Percentiles rank a stretch among this genome's conserved stretches.
phyloP scores from a whole-genome alignment of 2,888 invertebrate genomes.

The Polietes domitor region DNA sequence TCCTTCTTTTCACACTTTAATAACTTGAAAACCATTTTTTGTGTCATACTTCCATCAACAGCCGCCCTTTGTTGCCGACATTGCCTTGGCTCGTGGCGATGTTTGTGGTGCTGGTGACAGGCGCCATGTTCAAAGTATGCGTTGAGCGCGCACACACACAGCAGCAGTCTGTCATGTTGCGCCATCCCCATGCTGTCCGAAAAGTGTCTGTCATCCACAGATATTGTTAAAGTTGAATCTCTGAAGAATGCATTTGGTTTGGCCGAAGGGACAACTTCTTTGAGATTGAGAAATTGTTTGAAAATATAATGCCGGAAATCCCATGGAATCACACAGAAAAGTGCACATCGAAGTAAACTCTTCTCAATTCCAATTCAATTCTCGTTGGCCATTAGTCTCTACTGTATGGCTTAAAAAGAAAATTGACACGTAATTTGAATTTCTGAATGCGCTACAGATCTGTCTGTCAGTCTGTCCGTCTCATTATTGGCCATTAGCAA shows the following conservation, averaged over 20 bases:
- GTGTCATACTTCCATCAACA: not conserved
- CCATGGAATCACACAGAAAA: not conserved
- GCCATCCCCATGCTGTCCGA: not conserved
- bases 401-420: not conserved
- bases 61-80: not conserved
- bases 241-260: not conserved
- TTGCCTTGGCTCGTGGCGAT: not conserved
- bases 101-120: not conserved
- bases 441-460: not conserved
- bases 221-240: not conserved
- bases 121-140: too few relatives aligned
- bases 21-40: not conserved
- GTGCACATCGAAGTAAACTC: not conserved
- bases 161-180: not conserved
- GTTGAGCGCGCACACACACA: not conserved
- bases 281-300: not conserved
- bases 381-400: not conserved
- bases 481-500: constrained; percentile 56
- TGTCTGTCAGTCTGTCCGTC: not conserved
- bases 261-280: not conserved
- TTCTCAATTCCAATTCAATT: constrained; percentile 3
- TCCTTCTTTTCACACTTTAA: not conserved
- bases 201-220: constrained; percentile 11
- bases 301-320: constrained; percentile 15
- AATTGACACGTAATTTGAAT: not conserved